Evolutionary conservation across 1,140 invertebrate species (phyloP), one percentile per base, ranked within the genome.

Genomic region (Helicorthomorpha holstii): DNA sequence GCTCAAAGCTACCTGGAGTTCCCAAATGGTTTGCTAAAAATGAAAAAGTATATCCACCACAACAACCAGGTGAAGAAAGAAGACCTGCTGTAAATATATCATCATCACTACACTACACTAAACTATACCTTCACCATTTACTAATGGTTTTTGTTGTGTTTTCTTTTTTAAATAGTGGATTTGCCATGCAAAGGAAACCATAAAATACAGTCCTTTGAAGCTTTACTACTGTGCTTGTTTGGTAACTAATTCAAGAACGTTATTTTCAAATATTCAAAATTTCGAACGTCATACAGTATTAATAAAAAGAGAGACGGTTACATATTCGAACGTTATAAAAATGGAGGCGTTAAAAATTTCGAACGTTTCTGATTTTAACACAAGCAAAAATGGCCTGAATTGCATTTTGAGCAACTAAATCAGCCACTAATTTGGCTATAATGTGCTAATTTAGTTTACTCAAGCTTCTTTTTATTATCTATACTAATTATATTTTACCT

Each of bases 191-290:
- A 80, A 80, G 60, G 66, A 68, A 27, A 84, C 91, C 61, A 78
- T 95, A 46, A 90, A 91, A 69, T 93, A 93, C 61, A 86, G 83
- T 61, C 83, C 81, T 0, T 80, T 85, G 58, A 94, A 92, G 63
- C 79, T 95, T 77, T 93, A 85, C 85, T 95, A 92, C 59, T 75
- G 91, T 29, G 85, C 89, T 1, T 69, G 66, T 58, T 75, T 93
- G 59, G 78, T 95, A 59, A 51, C 57, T 60, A 53, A 42, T n/a
- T n/a, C n/a, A n/a, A n/a, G n/a, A n/a, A n/a, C n/a, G n/a, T n/a
- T n/a, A n/a, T n/a, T n/a, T n/a, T n/a, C n/a, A n/a, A n/a, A n/a
- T n/a, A n/a, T n/a, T n/a, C n/a, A n/a, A n/a, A n/a, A n/a, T n/a
- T n/a, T n/a, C n/a, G n/a, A n/a, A n/a, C n/a, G n/a, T n/a, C n/a